These are phyloP conservation scores for Ammodytes marinus DNA, from an alignment of 2,113 vertebrate genomes.

Conservation along the genomic window DNA sequence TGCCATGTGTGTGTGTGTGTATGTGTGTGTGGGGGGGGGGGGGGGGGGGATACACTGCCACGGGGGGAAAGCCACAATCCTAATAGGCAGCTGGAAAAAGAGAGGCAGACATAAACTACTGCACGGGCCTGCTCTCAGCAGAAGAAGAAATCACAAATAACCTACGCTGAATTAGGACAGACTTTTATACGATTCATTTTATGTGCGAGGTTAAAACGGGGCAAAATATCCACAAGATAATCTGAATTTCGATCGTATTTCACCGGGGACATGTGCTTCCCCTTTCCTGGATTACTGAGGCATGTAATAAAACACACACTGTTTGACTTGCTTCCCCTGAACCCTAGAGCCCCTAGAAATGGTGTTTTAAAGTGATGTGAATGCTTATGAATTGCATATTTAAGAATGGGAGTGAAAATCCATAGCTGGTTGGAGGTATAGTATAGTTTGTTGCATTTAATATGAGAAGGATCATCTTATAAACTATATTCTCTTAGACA, in stretches of 20 bases:
- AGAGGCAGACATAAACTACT: constrained; percentile 60
- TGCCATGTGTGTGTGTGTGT: constrained; percentile 31
- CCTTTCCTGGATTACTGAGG: constrained; percentile 82
- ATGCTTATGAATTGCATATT: constrained; percentile 69
- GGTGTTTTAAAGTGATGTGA: constrained; percentile 68
- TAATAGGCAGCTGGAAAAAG: constrained; percentile 76
- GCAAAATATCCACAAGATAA: constrained; percentile 78
- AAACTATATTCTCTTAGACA: background rate
- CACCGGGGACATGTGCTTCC: constrained; percentile 80
- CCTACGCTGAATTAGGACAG: constrained; percentile 53
- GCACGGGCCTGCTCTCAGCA: constrained; percentile 22
- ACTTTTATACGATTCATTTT: constrained; percentile 79
- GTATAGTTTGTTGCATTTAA: background rate
- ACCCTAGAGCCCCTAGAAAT: constrained; percentile 71
- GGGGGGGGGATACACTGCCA: constrained; percentile 61
- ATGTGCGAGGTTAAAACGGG: constrained; percentile 71
- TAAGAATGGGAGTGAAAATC: constrained; percentile 19
- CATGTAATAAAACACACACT: constrained; percentile 84
- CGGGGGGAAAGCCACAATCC: constrained; percentile 69
- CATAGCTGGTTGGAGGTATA: background rate
- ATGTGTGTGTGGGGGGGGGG: constrained; percentile 51
- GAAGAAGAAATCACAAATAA: constrained; percentile 54
- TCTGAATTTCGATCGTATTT: constrained; percentile 82
- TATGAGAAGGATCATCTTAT: background rate
- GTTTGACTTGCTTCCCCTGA: constrained; percentile 78